These are phyloP conservation scores for Drosophila pseudotakahashii DNA, from an alignment of 2,888 invertebrate genomes.

Conservation along the genomic window DNA sequence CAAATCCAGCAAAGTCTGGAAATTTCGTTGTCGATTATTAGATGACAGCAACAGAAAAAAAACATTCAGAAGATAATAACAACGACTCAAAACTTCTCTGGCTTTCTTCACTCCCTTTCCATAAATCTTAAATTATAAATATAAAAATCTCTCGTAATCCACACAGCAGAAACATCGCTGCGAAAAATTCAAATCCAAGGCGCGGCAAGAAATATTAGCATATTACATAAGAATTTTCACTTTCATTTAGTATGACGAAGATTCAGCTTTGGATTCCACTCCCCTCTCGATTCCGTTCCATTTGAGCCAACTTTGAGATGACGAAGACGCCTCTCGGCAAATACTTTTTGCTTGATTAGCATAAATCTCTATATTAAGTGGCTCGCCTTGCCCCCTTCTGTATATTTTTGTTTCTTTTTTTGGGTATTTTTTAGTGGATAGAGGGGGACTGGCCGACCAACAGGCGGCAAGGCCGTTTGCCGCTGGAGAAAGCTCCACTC, in stretches of 20 bases:
- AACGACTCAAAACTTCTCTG: conserved; percentile 19
- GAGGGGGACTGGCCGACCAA: conserved; percentile 16
- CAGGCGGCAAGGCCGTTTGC: conserved; percentile 47
- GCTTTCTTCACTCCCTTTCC: conserved; percentile 34
- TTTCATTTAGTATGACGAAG: conserved; percentile 42
- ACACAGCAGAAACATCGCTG: conserved; percentile 5
- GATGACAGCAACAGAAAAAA: conserved; percentile 10
- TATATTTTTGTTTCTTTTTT: background rate
- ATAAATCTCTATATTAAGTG: conserved; percentile 59
- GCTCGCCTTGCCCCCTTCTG: conserved; percentile 8
- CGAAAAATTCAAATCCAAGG: conserved; percentile 33
- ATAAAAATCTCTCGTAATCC: conserved; percentile 48
- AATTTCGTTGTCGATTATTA: conserved; percentile 32
- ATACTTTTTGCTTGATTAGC: conserved; percentile 57
- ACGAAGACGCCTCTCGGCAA: conserved; percentile 29
- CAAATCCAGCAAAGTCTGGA: conserved; percentile 19
- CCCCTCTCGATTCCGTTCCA: conserved; percentile 23
- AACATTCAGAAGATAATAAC: conserved; percentile 2
- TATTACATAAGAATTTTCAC: conserved; percentile 58
- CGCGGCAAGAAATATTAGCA: conserved; percentile 51
- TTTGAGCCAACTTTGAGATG: conserved; percentile 14
- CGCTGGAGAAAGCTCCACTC: conserved; percentile 25
- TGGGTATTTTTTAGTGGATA: background rate
- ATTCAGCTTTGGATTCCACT: background rate
- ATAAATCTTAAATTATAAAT: conserved; percentile 35